Percentiles rank a stretch among this genome's conserved stretches.
Conservation (phyloP, 1,140 invertebrate species). For the Pinna nobilis region DNA sequence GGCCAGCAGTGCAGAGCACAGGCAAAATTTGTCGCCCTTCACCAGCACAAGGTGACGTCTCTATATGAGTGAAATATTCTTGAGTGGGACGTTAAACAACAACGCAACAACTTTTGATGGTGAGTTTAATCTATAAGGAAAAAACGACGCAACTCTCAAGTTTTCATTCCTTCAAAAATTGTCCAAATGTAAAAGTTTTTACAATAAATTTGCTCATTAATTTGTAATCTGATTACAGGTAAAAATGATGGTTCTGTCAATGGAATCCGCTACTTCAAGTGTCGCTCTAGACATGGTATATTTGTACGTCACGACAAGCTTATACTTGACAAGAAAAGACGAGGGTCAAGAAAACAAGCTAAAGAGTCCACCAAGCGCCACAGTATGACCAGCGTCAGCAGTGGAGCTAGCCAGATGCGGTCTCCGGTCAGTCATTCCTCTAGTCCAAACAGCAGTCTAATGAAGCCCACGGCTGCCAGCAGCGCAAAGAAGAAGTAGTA, state of each 20-base stretch:
- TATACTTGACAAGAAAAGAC: constrained; percentile 69
- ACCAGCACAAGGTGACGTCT: too few species aligned
- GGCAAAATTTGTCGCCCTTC: too few species aligned
- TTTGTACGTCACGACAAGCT: constrained; percentile 82
- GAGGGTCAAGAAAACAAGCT: constrained; percentile 51
- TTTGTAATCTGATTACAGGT: constrained; percentile 77
- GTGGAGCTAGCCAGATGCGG: constrained; percentile 14
- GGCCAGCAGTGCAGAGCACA: too few species aligned
- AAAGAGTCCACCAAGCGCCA: constrained; percentile 41
- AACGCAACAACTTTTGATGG: background rate
- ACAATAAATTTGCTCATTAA: background rate
- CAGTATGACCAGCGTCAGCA: constrained; percentile 14
- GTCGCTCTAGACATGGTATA: constrained; percentile 90
- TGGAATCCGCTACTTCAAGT: constrained; percentile 91
- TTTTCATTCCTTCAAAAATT: too few species aligned
- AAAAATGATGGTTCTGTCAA: constrained; percentile 96
- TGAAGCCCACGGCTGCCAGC: constrained; percentile 39
- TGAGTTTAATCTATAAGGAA: too few species aligned
- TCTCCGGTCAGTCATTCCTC: background rate
- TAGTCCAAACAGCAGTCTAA: constrained; percentile 12
- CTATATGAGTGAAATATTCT: background rate
- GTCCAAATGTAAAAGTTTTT: too few species aligned
- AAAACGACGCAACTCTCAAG: too few species aligned
- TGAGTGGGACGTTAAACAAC: background rate
- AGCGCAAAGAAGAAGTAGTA: constrained; percentile 49